A percentile compares a stretch with the other conserved stretches of the same genome.
Evolutionary conservation across 1,140 invertebrate species (phyloP).

Genomic region (Ridgeia piscesae): DNA sequence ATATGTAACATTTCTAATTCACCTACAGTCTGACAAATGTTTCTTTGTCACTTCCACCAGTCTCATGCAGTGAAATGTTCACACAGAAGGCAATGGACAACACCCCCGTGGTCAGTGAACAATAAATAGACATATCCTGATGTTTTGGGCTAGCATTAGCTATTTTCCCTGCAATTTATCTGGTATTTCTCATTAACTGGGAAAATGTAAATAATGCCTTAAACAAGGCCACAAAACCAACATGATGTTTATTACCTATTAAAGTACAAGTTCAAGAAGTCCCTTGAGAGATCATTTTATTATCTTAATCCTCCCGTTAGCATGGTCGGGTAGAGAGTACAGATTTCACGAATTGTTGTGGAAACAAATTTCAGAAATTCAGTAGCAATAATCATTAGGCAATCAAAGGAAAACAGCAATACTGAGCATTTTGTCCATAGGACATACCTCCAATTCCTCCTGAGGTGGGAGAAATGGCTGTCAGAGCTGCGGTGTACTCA

Average conservation of each 20-base stretch:
- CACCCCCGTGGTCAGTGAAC: too few species aligned
- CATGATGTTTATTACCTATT: too few species aligned
- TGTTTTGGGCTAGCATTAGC: too few species aligned
- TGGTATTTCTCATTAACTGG: neutral
- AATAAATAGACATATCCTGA: too few species aligned
- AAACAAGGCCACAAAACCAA: neutral
- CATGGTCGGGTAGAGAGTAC: neutral
- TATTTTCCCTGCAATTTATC: too few species aligned
- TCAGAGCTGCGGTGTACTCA: neutral
- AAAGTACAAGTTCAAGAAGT: neutral
- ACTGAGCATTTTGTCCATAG: neutral
- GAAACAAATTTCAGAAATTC: too few species aligned
- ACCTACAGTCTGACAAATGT: neutral
- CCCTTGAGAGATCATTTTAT: neutral
- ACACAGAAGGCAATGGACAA: too few species aligned
- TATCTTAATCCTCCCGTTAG: neutral
- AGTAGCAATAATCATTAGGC: neutral
- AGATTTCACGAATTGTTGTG: neutral
- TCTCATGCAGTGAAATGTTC: too few species aligned
- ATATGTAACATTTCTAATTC: neutral
- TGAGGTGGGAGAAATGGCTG: neutral
- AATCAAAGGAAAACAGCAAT: neutral
- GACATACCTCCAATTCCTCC: conserved; percentile 3
- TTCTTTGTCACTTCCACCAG: too few species aligned
- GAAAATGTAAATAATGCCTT: neutral